These are phyloP conservation scores for Meriones unguiculatus DNA, from an alignment of 2,113 vertebrate species.

Conservation along the genomic window DNA sequence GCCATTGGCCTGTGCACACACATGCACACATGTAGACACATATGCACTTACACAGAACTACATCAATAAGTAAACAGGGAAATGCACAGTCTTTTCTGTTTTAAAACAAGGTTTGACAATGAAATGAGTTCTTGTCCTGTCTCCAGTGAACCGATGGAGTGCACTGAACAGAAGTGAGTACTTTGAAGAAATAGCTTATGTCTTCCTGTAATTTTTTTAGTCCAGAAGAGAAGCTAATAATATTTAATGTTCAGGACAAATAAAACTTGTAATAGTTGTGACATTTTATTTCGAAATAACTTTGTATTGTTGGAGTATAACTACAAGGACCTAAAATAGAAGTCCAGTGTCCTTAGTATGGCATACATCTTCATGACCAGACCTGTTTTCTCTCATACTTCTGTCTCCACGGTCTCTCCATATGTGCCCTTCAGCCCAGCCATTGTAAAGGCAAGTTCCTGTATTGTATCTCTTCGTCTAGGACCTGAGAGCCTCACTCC, in stretches of 20 bases:
- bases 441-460: background rate
- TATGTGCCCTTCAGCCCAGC: background rate
- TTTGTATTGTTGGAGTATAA: background rate
- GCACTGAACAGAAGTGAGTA: background rate
- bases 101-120: background rate
- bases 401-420: background rate
- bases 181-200: constrained; percentile 47
- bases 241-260: background rate
- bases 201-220: background rate
- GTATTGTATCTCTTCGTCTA: background rate
- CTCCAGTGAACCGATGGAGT: background rate
- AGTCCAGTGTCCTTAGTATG: background rate
- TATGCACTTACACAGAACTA: background rate
- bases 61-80: background rate
- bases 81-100: background rate
- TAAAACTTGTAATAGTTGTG: background rate
- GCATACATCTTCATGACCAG: background rate
- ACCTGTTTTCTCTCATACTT: background rate
- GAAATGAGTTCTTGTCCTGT: background rate
- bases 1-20: background rate
- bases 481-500: no score
- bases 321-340: background rate
- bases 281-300: constrained; percentile 26
- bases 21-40: no score
- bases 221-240: constrained; percentile 22